A percentile compares a stretch with the other conserved stretches of the same genome.
Conservation (phyloP, 1,140 invertebrate species). For the Pomphorhynchus laevis region DNA sequence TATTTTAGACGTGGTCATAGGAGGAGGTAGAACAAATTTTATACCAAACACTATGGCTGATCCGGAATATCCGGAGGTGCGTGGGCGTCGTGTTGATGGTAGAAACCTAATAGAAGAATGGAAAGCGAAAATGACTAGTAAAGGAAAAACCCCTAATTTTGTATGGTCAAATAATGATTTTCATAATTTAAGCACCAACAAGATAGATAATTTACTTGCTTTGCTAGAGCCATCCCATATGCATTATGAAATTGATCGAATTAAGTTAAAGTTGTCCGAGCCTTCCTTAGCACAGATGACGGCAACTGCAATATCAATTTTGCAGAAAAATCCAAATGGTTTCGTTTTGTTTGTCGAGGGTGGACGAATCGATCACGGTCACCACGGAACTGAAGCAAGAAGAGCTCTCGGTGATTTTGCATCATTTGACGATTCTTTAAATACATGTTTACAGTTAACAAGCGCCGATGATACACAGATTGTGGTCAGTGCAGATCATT, state of each 20-base stretch:
- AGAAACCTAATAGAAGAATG: conserved; percentile 1
- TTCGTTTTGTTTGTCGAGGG: conserved; percentile 59
- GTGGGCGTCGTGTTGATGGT: conserved; percentile 1
- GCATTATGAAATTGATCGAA: conserved; percentile 30
- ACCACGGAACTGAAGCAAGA: conserved; percentile 40
- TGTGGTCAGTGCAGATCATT: conserved; percentile 54
- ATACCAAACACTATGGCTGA: no score
- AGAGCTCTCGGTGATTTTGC: conserved; percentile 39
- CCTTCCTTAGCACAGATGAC: conserved; percentile 47
- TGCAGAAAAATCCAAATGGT: conserved; percentile 38
- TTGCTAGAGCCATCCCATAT: conserved; percentile 40
- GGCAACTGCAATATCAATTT: conserved; percentile 36
- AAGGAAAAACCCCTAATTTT: conserved; percentile 3
- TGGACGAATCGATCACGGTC: conserved; percentile 38
- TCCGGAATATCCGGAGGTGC: not conserved
- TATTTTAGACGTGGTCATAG: conserved; percentile 7
- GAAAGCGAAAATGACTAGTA: conserved; percentile 1
- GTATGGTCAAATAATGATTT: conserved; percentile 6
- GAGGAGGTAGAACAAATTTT: conserved; percentile 7
- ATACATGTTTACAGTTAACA: not conserved
- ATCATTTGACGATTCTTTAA: conserved; percentile 32
- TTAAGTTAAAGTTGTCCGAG: conserved; percentile 14
- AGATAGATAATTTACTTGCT: no score
- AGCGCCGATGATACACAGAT: conserved; percentile 39
- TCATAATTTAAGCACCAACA: not conserved